Evolutionary conservation across 2,113 vertebrate genomes (phyloP), one percentile per base, ranked within the genome.

Genomic region (Serranochromis macrocephalus): DNA sequence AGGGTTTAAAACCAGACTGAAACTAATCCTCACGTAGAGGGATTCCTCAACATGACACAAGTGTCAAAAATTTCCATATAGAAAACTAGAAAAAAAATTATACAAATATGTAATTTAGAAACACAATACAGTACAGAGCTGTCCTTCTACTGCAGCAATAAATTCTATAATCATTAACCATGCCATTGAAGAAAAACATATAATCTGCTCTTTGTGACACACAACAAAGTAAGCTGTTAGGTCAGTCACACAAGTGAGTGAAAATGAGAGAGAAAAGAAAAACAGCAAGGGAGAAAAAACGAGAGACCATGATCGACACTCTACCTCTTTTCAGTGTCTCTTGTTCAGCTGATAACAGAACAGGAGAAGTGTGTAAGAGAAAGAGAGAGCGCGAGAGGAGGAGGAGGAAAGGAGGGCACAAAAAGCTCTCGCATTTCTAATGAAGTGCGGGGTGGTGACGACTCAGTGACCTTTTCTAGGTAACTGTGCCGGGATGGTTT

Each of bases 261-360:
- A 83, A 49, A 82, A 57, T 36, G 12, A 87, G 49, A 91, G 51
- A 31, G 71, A 78, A 81, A 84, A 81, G 71, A 73, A 45, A 79
- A 45, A 84, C 55, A 26, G 26, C 19, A 19, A 66, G 16, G 78
- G 47, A 88, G 53, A 54, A 89, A 89, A 71, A 88, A 89, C 0
- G 3, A 84, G 75, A 91, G 78, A 61, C 42, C 36, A 2, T 31
- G 55, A 21, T 16, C 10, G 81, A 91, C 81, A 88, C 83, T 83
- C 82, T 93, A 94, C 95, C 93, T 94, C 80, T 85, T 81, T 80
- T 87, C 63, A 89, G 86, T 89, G 90, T 88, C 10, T 78, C 83
- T 91, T 5, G 84, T 80, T 94, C 89, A 86, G 95, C 90, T 93
- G 92, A 94, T 85, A 63, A 78, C 88, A 86, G 88, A 91, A 91